Conservation (phyloP, 2,888 invertebrate species). For the Lasiommata megera region DNA sequence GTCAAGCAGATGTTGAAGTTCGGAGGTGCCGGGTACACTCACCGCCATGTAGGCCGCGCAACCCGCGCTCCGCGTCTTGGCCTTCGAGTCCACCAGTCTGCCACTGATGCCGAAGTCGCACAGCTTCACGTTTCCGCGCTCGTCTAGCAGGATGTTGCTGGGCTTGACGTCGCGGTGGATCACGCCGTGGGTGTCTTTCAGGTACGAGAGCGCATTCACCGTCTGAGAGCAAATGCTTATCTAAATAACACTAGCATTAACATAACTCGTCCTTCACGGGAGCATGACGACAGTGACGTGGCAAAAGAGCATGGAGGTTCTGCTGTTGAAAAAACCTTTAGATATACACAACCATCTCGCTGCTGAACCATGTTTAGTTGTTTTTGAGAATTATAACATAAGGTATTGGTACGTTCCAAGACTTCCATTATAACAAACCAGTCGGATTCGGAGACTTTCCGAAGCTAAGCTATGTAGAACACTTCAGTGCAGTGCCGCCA, state of each 20-base stretch:
- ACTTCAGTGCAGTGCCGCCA: too few species aligned
- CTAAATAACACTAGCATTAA: not conserved
- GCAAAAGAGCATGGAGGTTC: too few species aligned
- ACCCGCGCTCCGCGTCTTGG: slow-evolving; percentile 97
- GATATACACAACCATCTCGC: too few species aligned
- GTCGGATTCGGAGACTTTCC: too few species aligned
- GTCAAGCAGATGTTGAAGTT: not conserved
- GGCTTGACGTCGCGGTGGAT: slow-evolving; percentile 99
- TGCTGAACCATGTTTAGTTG: too few species aligned
- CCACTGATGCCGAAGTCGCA: slow-evolving; percentile 99
- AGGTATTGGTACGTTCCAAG: too few species aligned
- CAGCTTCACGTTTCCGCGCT: slow-evolving; percentile 96
- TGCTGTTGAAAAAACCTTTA: too few species aligned
- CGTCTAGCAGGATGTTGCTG: slow-evolving; percentile 98
- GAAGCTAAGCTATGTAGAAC: too few species aligned
- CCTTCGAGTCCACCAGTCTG: slow-evolving; percentile 98
- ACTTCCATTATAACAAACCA: too few species aligned
- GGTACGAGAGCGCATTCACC: slow-evolving; percentile 97
- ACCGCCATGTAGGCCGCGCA: slow-evolving; percentile 99
- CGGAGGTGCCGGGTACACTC: slow-evolving; percentile 60
- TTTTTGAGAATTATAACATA: too few species aligned
- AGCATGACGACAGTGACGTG: too few species aligned
- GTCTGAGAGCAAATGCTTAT: slow-evolving; percentile 81
- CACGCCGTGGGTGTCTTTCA: slow-evolving; percentile 98
- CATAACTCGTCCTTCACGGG: too few species aligned